A percentile compares a stretch with the other conserved stretches of the same genome.
Conservation (phyloP, 1,140 invertebrate species). For the Zaprionus gabonicus region DNA sequence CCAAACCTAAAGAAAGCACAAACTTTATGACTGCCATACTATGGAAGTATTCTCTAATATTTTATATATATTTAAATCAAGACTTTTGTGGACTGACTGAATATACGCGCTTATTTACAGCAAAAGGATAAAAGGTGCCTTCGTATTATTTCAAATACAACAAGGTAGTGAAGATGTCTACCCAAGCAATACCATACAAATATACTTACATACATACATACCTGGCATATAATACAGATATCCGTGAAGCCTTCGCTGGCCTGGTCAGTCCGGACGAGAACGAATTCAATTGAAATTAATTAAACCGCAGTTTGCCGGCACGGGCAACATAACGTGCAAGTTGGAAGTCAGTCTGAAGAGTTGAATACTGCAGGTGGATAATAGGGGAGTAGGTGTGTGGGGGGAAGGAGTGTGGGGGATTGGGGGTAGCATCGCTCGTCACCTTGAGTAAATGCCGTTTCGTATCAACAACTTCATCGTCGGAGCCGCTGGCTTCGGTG, state of each 20-base stretch:
- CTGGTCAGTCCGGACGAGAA: background rate
- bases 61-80: background rate
- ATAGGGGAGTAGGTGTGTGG: background rate
- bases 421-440: background rate
- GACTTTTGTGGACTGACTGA: no score
- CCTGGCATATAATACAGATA: background rate
- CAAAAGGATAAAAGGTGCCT: no score
- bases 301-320: background rate
- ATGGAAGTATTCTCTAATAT: background rate
- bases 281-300: constrained; percentile 3
- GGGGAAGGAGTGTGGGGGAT: background rate
- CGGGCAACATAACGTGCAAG: background rate
- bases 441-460: constrained; percentile 8
- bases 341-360: background rate
- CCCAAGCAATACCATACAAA: no score
- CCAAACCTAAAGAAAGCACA: no score
- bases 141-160: no score
- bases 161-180: background rate
- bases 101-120: no score
- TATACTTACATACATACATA: background rate
- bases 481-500: background rate
- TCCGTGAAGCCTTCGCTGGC: background rate
- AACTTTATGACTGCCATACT: no score
- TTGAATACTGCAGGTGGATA: background rate
- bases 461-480: constrained; percentile 4